These are phyloP conservation scores for Macrochelys suwanniensis DNA, from an alignment of 2,797 vertebrate species.

Conservation along the genomic window DNA sequence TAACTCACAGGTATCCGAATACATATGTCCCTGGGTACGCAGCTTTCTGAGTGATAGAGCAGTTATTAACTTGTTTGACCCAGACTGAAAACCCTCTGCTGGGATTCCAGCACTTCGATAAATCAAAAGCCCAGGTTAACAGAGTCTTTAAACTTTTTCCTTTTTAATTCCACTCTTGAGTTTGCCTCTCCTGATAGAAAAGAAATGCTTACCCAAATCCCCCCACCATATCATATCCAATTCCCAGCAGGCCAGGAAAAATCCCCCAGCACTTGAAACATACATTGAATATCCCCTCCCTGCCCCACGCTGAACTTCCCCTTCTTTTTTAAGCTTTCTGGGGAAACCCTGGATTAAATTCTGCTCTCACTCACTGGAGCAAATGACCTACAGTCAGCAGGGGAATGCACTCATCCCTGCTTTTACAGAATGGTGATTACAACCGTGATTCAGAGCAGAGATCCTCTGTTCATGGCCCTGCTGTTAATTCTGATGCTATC, in stretches of 20 bases:
- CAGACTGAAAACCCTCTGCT: background rate
- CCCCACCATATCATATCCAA: background rate
- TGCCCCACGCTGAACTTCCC: background rate
- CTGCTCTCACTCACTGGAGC: background rate
- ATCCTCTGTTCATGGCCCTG: background rate
- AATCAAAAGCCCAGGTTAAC: background rate
- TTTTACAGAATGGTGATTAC: background rate
- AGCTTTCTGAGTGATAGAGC: background rate
- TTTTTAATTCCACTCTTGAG: background rate
- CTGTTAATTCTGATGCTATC: background rate
- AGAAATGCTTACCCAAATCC: constrained; percentile 37
- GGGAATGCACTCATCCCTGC: rapidly evolving
- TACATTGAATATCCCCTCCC: constrained; percentile 12
- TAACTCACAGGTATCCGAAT: background rate
- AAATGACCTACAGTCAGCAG: rapidly evolving
- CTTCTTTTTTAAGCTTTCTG: background rate
- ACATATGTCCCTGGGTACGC: background rate
- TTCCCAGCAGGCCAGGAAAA: background rate
- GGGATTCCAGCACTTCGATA: background rate
- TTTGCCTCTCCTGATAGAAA: constrained; percentile 23
- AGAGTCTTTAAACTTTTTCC: background rate
- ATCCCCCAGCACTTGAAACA: background rate
- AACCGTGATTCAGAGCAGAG: background rate
- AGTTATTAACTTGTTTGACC: background rate
- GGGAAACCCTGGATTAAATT: rapidly evolving